These are phyloP conservation scores for Zophobas morio DNA, from an alignment of 1,140 invertebrate species.

Conservation along the genomic window DNA sequence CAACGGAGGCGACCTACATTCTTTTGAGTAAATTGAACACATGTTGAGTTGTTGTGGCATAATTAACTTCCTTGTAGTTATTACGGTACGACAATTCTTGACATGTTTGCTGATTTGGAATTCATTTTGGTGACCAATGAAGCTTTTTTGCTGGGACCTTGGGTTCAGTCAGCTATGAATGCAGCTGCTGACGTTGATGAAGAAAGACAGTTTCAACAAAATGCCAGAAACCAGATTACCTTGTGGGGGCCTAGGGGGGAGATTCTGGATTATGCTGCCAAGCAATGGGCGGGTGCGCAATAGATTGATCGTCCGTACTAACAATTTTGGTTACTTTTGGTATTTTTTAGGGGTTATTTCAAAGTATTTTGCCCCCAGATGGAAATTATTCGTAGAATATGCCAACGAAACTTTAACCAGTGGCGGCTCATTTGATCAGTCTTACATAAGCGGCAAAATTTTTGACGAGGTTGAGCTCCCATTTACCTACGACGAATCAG, in stretches of 20 bases:
- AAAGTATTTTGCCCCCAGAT: constrained; percentile 81
- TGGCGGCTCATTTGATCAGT: constrained; percentile 69
- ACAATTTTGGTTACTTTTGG: constrained; percentile 3
- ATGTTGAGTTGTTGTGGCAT: background rate
- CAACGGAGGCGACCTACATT: constrained; percentile 68
- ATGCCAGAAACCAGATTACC: constrained; percentile 93
- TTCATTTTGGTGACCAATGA: constrained; percentile 77
- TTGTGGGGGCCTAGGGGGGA: constrained; percentile 92
- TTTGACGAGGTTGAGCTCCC: constrained; percentile 78
- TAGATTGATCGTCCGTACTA: background rate
- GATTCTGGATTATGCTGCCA: constrained; percentile 91
- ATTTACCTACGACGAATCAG: constrained; percentile 73
- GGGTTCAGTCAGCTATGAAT: constrained; percentile 79
- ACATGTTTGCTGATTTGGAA: constrained; percentile 80
- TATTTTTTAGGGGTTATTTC: constrained; percentile 69
- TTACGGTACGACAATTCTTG: constrained; percentile 54
- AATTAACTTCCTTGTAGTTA: background rate
- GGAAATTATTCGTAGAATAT: constrained; percentile 76
- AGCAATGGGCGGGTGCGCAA: constrained; percentile 86
- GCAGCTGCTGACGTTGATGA: constrained; percentile 70
- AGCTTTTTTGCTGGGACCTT: constrained; percentile 81
- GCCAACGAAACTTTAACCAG: constrained; percentile 70
- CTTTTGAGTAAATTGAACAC: constrained; percentile 52
- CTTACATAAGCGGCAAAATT: constrained; percentile 70
- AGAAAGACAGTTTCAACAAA: constrained; percentile 79